These are phyloP conservation scores for Pterocles gutturalis DNA, from an alignment of 2,113 vertebrate genomes.

Conservation along the genomic window DNA sequence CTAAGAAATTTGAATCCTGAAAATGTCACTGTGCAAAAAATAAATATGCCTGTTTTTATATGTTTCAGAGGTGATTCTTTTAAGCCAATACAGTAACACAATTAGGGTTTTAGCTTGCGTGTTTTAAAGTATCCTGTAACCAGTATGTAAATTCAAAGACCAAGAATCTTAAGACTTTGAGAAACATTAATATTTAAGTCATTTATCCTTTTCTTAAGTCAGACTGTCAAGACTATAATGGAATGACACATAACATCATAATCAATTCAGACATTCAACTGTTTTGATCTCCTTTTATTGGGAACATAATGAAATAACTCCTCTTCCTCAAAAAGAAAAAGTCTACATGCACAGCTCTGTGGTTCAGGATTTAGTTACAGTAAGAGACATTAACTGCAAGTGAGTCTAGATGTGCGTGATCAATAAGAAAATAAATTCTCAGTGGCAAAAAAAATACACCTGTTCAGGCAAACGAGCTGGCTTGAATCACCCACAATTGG, in stretches of 20 bases:
- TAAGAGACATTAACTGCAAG: not conserved
- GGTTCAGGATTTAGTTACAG: not conserved
- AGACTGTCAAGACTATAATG: not conserved
- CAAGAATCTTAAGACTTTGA: not conserved
- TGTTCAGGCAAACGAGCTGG: not conserved
- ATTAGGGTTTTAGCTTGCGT: accelerated
- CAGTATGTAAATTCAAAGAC: not conserved
- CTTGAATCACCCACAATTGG: not conserved
- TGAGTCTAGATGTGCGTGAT: not conserved
- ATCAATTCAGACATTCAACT: not conserved
- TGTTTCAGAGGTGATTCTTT: slow-evolving; percentile 27
- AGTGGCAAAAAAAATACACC: not conserved
- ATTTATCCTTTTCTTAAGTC: not conserved
- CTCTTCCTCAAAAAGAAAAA: not conserved
- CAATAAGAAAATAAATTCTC: not conserved
- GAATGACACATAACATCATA: not conserved
- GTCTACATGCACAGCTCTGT: not conserved
- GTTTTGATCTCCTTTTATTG: not conserved
- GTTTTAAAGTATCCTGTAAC: not conserved
- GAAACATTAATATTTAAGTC: not conserved
- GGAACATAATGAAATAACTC: not conserved
- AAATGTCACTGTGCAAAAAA: slow-evolving; percentile 57
- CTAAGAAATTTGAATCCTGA: slow-evolving; percentile 36
- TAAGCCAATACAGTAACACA: not conserved
- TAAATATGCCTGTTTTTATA: slow-evolving; percentile 51